phyloP scores from a whole-genome alignment of 2,797 vertebrate species.

The Sebastolobus altivelis region DNA sequence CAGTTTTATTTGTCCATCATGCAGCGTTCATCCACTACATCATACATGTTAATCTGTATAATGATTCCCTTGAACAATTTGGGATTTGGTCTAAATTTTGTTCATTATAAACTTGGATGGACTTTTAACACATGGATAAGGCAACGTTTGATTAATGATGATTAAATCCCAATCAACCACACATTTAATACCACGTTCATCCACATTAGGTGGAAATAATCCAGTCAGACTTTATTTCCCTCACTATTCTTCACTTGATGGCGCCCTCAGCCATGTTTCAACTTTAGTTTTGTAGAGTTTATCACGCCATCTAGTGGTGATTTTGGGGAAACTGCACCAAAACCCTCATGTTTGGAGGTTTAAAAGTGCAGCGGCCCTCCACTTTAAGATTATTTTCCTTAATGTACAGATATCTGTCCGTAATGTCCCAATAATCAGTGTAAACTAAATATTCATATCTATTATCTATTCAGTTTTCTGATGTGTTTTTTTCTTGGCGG shows the following conservation, averaged over 20 bases:
- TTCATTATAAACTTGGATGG: not conserved
- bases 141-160: too few relatives aligned
- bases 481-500: not conserved
- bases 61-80: not conserved
- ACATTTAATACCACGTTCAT: not conserved
- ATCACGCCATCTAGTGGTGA: slow-evolving; percentile 57
- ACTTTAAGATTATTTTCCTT: not conserved
- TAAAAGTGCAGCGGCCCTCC: not conserved
- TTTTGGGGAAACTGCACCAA: slow-evolving; percentile 10
- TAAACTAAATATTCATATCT: not conserved
- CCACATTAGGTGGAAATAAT: not conserved
- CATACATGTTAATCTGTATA: not conserved
- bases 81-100: not conserved
- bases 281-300: not conserved
- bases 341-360: not conserved
- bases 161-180: not conserved
- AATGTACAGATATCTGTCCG: not conserved
- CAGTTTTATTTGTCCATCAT: too few relatives aligned
- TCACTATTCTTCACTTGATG: not conserved
- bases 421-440: not conserved
- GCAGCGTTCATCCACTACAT: not conserved
- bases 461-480: not conserved
- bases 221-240: not conserved
- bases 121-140: not conserved
- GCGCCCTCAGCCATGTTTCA: too few relatives aligned